Evolutionary conservation across 2,888 invertebrate species (phyloP), one percentile per base, ranked within the genome.

Genomic region (Timandra comae): DNA sequence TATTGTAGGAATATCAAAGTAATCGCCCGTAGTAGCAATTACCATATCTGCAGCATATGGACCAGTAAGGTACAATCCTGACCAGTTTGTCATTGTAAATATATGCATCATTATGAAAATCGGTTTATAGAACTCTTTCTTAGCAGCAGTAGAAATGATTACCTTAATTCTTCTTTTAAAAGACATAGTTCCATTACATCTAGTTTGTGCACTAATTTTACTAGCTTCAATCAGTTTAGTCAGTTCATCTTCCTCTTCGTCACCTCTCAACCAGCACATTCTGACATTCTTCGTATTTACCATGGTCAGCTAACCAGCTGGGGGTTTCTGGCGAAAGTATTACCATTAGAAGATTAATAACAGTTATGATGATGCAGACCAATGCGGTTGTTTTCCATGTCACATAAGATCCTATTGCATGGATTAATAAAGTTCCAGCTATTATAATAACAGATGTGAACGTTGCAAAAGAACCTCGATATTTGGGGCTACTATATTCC

Each of bases 301-400:
- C 87, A 40, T 87, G 87, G 19, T 86, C 79, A 0, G 88, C 76
- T 10, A 91, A 53, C 90, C 90, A 91, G 33, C 81, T 79, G 0
- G 91, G 91, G 1, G 90, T 87, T 61, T 91, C 91, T 0, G 89
- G 89, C 1, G 70, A 65, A 24, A 58, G 63, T 12, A 68, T 48
- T 1, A 66, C 60, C 3, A 73, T 62, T 0, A 73, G 12, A 16
- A 89, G 56, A 12, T 87, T 76, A 2, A 78, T 41, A 4, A 87
- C 58, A 0, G 86, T 75, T 3, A 87, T 58, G 1, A 65, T 38
- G 0, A 74, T 70, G 35, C 82, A 80, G 1, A 87, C 53, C 4
- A 86, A 55, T 0, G 88, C 88, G 1, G 87, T 81, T 2, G 59
- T 59, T 48, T 85, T 69, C 90, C 90, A 90, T 19, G 67, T 57